Conservation (phyloP, 2,888 invertebrate genomes). For the Drosophila suboccidentalis region DNA sequence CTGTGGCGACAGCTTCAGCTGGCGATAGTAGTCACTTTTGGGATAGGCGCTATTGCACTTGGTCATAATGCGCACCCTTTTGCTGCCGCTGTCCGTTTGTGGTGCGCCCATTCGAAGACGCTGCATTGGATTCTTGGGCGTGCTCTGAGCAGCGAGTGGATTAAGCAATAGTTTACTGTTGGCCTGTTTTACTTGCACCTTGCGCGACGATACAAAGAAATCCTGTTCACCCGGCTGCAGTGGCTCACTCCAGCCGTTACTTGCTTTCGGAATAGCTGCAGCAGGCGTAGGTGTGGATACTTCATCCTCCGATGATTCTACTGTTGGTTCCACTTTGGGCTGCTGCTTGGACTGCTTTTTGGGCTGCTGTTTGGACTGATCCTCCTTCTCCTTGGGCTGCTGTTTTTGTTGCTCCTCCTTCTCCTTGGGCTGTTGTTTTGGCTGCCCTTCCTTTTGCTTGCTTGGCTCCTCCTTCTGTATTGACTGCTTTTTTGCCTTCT, state of each 20-base stretch:
- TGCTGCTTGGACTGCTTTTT: slow-evolving; percentile 14
- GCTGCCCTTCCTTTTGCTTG: slow-evolving; percentile 9
- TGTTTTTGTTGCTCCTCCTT: slow-evolving; percentile 8
- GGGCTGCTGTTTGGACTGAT: slow-evolving; percentile 32
- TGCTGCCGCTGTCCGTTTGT: slow-evolving; percentile 85
- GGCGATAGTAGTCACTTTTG: slow-evolving; percentile 90
- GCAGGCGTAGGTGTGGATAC: neutral
- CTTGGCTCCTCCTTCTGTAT: slow-evolving; percentile 10
- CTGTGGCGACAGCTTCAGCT: slow-evolving; percentile 90
- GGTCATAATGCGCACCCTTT: slow-evolving; percentile 91
- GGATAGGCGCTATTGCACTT: slow-evolving; percentile 91
- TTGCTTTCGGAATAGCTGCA: slow-evolving; percentile 6
- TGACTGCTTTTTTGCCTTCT: slow-evolving; percentile 35
- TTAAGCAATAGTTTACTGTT: slow-evolving; percentile 71
- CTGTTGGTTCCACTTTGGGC: slow-evolving; percentile 16
- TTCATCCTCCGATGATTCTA: slow-evolving; percentile 1
- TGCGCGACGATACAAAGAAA: slow-evolving; percentile 82
- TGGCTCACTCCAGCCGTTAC: slow-evolving; percentile 85
- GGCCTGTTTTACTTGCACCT: slow-evolving; percentile 78
- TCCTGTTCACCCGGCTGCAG: slow-evolving; percentile 85
- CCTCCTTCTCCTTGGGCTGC: too few relatives aligned
- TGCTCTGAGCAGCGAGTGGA: slow-evolving; percentile 43
- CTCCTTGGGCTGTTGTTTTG: slow-evolving; percentile 14
- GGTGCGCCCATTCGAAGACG: slow-evolving; percentile 30
- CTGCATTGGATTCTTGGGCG: slow-evolving; percentile 46